phyloP scores from a whole-genome alignment of 2,113 vertebrate genomes.

The Onychorhynchus coronatus region DNA sequence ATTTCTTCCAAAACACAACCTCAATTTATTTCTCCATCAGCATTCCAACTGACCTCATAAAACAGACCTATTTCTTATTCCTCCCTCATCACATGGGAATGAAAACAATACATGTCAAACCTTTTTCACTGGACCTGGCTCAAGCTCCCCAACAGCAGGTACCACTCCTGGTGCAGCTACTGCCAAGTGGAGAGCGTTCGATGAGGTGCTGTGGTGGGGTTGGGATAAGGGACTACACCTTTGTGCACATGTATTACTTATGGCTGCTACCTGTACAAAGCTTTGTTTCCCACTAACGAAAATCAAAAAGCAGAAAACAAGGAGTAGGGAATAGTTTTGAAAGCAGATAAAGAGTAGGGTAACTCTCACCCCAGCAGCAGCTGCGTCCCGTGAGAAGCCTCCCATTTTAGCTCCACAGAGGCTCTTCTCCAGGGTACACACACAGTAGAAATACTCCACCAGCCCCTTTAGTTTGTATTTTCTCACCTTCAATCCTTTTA shows the following conservation, averaged over 20 bases:
- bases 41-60: neutral
- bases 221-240: neutral
- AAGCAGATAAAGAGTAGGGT: neutral
- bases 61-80: neutral
- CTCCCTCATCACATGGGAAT: neutral
- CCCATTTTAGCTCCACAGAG: neutral
- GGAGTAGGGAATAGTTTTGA: neutral
- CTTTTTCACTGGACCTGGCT: neutral
- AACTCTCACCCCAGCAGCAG: neutral
- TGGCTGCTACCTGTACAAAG: neutral
- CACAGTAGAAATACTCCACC: neutral
- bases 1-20: neutral
- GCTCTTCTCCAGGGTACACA: neutral
- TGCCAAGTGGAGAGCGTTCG: rapidly evolving
- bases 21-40: neutral
- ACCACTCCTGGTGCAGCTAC: neutral
- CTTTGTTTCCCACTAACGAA: neutral
- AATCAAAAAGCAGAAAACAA: neutral
- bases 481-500: neutral
- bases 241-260: rapidly evolving
- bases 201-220: rapidly evolving
- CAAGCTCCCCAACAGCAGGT: neutral
- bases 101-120: neutral
- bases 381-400: neutral
- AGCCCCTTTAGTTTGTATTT: neutral